A percentile compares a stretch with the other conserved stretches of the same genome.
These are phyloP conservation scores for Saimiri boliviensis DNA, from an alignment of 2,113 vertebrate species.

Conservation along the genomic window DNA sequence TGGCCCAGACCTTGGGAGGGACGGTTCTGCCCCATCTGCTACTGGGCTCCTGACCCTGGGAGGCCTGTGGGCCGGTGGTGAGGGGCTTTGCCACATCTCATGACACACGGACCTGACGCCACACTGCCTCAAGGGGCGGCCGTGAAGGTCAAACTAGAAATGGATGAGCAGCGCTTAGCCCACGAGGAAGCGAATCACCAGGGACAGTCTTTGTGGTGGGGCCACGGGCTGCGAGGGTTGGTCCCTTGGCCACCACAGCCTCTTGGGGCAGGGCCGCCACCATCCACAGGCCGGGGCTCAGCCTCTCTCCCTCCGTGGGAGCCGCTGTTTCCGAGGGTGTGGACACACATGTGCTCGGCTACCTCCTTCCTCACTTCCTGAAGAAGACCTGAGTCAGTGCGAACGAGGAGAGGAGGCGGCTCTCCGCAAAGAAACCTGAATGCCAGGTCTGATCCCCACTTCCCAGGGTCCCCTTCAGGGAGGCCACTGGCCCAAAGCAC, in stretches of 20 bases:
- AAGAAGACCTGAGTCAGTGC: not conserved
- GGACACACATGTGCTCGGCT: not conserved
- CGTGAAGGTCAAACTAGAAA: not conserved
- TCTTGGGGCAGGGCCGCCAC: rapidly evolving
- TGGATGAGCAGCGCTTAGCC: not conserved
- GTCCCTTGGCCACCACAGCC: not conserved
- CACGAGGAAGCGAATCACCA: rapidly evolving
- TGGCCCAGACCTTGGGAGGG: not conserved
- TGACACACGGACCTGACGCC: rapidly evolving
- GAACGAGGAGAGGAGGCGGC: rapidly evolving
- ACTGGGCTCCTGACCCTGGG: not conserved
- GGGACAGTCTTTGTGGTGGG: not conserved
- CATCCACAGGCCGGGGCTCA: not conserved
- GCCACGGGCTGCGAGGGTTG: not conserved
- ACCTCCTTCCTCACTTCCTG: not conserved
- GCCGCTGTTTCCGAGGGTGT: not conserved
- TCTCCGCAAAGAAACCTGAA: not conserved
- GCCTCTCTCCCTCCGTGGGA: not conserved
- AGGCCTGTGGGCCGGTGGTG: not conserved
- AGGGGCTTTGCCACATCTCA: not conserved
- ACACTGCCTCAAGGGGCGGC: not conserved
- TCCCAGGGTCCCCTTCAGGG: rapidly evolving
- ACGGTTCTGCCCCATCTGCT: not conserved
- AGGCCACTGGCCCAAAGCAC: not conserved
- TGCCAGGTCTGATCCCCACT: too few species aligned